Base-by-base conservation (phyloP, 2,797 vertebrate genomes). In the Thamnophis elegans region DNA sequence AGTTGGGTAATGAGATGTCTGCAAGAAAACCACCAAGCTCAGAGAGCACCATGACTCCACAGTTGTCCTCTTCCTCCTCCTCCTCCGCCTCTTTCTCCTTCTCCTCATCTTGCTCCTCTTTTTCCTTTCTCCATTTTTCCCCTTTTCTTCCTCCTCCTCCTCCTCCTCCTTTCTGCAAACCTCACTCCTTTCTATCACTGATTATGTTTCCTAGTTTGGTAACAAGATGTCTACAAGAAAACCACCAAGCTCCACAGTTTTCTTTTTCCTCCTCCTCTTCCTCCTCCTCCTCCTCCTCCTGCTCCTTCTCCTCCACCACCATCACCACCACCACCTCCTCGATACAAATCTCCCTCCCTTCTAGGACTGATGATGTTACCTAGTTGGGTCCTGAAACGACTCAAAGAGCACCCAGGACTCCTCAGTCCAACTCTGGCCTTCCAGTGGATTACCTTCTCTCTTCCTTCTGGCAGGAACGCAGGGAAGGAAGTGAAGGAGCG, bases 401-500 rank as follows among this genome's bases (percentile, higher is more conserved):
- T 59, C 58, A 22, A 20, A 62, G 26, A 62, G n/a, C 65, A 18
- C 14, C 32, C n/a, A 36, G 65, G 65, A 3, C n/a, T n/a, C 65
- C 65, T 8, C 65, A 8, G 6, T 8, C n/a, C 14, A 73, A 0
- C 65, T 5, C n/a, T 9, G n/a, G 36, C n/a, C 14, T 18, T 1
- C 65, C 18, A 32, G 7, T 26, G 59, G 59, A 20, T 6, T 10
- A 2, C 8, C 2, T 68, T 18, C 22, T n/a, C 85, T 3, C 59
- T 58, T 58, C 92, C 93, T 22, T 91, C 56, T 68, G 89, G 32
- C 92, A 99, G 98, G 97, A 99, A 99, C 0, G 98, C 98, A 0
- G 98, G 98, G 85, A 98, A 98, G 90, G 98, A 99, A 73, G 97
- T 97, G 91, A 97, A 98, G 91, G 98, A 98, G 90, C 97, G 97